phyloP scores from a whole-genome alignment of 2,797 vertebrate genomes.

The Clarias fuscus region DNA sequence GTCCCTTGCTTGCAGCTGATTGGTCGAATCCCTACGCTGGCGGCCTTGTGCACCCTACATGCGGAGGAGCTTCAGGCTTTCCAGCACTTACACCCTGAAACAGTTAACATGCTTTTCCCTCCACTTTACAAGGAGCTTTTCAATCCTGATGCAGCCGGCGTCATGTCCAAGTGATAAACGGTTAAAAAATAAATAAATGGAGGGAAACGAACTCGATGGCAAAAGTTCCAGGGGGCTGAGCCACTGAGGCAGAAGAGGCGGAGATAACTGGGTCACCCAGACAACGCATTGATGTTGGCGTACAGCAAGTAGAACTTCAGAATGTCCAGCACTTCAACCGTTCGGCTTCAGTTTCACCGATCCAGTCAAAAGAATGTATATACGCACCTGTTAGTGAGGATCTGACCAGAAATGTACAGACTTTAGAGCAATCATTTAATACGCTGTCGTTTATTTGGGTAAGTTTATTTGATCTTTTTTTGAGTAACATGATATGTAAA shows the following conservation, averaged over 20 bases:
- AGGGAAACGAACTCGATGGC: not conserved
- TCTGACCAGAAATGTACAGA: constrained; percentile 94
- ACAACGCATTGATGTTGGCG: not conserved
- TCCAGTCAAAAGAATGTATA: constrained; percentile 99
- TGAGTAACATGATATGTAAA: constrained; percentile 62
- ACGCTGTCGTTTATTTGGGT: constrained; percentile 78
- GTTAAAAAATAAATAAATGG: not conserved
- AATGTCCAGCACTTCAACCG: constrained; percentile 95
- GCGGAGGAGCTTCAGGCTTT: constrained; percentile 98
- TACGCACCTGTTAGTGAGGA: constrained; percentile 84
- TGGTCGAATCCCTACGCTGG: constrained; percentile 95
- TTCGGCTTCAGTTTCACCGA: constrained; percentile 93
- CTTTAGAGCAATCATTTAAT: constrained; percentile 80
- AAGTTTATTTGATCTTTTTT: constrained; percentile 74
- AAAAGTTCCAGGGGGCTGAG: not conserved
- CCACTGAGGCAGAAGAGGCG: not conserved
- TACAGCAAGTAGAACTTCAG: constrained; percentile 72
- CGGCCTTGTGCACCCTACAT: constrained; percentile 96
- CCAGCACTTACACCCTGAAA: constrained; percentile 98
- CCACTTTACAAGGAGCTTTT: constrained; percentile 99
- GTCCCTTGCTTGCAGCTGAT: constrained; percentile 81
- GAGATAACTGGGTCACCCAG: not conserved
- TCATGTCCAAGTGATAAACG: constrained; percentile 87
- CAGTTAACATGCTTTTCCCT: constrained; percentile 96
- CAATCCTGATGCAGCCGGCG: constrained; percentile 91